Conservation (phyloP, 2,888 invertebrate genomes). For the Lithophane semibrunnea region DNA sequence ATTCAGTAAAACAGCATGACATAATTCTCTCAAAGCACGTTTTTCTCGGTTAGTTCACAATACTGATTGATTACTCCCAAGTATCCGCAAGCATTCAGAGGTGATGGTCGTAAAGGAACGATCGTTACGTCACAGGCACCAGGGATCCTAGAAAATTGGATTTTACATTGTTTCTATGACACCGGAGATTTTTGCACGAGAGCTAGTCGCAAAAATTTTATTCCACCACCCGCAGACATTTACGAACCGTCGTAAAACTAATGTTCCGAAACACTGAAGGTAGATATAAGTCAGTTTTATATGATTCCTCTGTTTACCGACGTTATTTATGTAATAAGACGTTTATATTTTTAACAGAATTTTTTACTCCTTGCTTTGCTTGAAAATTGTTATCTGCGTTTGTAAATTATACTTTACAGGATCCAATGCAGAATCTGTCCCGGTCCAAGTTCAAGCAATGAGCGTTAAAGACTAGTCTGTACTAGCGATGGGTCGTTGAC, state of each 20-base stretch:
- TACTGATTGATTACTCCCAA: slow-evolving; percentile 75
- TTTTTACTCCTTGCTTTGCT: background rate
- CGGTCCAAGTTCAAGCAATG: background rate
- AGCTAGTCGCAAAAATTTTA: slow-evolving; percentile 76
- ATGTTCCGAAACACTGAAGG: slow-evolving; percentile 69
- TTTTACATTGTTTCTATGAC: slow-evolving; percentile 77
- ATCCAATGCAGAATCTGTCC: background rate
- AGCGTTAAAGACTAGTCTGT: background rate
- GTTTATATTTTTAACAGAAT: slow-evolving; percentile 14
- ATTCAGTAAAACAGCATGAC: slow-evolving; percentile 55
- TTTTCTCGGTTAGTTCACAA: slow-evolving; percentile 66
- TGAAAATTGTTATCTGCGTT: background rate
- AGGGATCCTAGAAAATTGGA: slow-evolving; percentile 77
- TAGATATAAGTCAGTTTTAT: slow-evolving; percentile 67
- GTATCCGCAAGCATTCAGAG: slow-evolving; percentile 63
- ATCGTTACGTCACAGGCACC: slow-evolving; percentile 66
- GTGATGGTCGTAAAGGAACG: slow-evolving; percentile 73
- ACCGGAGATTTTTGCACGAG: slow-evolving; percentile 70
- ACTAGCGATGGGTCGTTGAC: too few species aligned
- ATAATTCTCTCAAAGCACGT: slow-evolving; percentile 63
- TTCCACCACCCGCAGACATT: slow-evolving; percentile 75
- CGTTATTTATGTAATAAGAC: slow-evolving; percentile 55
- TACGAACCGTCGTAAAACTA: slow-evolving; percentile 77
- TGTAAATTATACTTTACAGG: background rate
- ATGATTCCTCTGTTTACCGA: slow-evolving; percentile 54